These are phyloP conservation scores for Melanchra persicariae DNA, from an alignment of 2,888 invertebrate species.

Conservation along the genomic window DNA sequence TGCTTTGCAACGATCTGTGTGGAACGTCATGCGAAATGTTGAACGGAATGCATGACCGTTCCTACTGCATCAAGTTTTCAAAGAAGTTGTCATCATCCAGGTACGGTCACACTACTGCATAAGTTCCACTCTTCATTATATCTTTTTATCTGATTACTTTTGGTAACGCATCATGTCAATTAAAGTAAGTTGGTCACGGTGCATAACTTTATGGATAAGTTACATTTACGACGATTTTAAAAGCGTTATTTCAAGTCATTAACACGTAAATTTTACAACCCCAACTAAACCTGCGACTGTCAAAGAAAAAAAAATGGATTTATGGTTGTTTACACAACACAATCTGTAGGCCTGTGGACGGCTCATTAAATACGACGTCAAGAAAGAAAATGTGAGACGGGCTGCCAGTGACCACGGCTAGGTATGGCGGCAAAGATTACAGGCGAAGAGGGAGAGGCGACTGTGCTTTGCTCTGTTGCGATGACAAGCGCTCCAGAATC, in stretches of 20 bases:
- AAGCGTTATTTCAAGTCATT: slow-evolving; percentile 58
- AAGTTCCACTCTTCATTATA: not conserved
- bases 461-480: not conserved
- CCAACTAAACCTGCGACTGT: slow-evolving; percentile 64
- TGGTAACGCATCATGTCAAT: not conserved
- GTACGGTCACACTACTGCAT: not conserved
- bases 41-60: not conserved
- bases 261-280: slow-evolving; percentile 65
- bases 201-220: slow-evolving; percentile 3
- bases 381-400: slow-evolving; percentile 74
- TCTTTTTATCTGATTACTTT: not conserved
- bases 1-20: not conserved
- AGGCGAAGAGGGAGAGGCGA: slow-evolving; percentile 32
- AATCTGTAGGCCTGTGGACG: slow-evolving; percentile 71
- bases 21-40: not conserved
- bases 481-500: not conserved
- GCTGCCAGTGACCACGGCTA: slow-evolving; percentile 67
- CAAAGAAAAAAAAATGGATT: slow-evolving; percentile 70
- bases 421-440: slow-evolving; percentile 68
- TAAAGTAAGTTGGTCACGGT: not conserved
- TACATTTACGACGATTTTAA: slow-evolving; percentile 48
- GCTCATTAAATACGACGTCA: slow-evolving; percentile 85
- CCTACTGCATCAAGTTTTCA: slow-evolving; percentile 4
- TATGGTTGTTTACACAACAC: slow-evolving; percentile 77
- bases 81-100: not conserved